phyloP scores from a whole-genome alignment of 2,888 invertebrate genomes.

The Nomada hirtipes region DNA sequence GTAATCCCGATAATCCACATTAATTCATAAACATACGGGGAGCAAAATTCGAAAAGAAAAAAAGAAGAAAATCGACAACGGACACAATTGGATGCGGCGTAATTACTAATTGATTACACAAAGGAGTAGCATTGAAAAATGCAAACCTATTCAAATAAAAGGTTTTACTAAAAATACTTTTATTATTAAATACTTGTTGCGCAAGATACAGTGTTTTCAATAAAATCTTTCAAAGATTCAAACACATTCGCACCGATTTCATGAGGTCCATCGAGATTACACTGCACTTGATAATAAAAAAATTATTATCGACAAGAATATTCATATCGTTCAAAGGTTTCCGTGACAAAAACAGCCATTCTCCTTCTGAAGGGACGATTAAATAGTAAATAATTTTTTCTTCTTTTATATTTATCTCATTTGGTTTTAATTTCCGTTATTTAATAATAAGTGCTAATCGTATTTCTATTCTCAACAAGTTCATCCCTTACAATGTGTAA shows the following conservation, averaged over 20 bases:
- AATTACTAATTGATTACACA: not conserved
- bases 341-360: slow-evolving; percentile 76
- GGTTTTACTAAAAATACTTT: slow-evolving; percentile 44
- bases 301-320: slow-evolving; percentile 57
- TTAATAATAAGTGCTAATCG: slow-evolving; percentile 80
- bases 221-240: slow-evolving; percentile 39
- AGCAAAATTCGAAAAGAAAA: no score
- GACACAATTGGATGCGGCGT: not conserved
- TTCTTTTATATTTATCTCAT: slow-evolving; percentile 64
- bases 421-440: slow-evolving; percentile 75
- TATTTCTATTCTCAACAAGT: slow-evolving; percentile 82
- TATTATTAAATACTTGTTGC: slow-evolving; percentile 37
- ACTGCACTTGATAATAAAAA: slow-evolving; percentile 72
- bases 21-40: not conserved
- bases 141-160: slow-evolving; percentile 11
- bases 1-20: slow-evolving; percentile 45
- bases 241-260: slow-evolving; percentile 21
- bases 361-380: slow-evolving; percentile 68
- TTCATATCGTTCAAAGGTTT: slow-evolving; percentile 69
- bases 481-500: slow-evolving; percentile 80
- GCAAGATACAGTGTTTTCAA: slow-evolving; percentile 34
- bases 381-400: slow-evolving; percentile 70
- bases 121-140: slow-evolving; percentile 18
- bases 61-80: not conserved
- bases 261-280: slow-evolving; percentile 67